phyloP scores from a whole-genome alignment of 1,140 invertebrate genomes.

The Notospermus geniculatus region DNA sequence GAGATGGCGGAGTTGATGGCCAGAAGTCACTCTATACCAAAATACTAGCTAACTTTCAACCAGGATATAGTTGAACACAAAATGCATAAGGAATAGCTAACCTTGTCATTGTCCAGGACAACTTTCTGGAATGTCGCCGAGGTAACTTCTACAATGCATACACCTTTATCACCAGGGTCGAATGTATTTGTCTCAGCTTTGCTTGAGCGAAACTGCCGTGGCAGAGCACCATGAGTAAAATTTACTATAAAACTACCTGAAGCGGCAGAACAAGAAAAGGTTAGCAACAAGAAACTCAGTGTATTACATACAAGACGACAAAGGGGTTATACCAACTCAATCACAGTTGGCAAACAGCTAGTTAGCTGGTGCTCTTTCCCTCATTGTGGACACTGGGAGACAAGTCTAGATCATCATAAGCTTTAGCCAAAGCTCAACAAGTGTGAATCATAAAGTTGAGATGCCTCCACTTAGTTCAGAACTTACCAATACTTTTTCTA shows the following conservation, averaged over 20 bases:
- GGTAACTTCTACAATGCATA: constrained; percentile 62
- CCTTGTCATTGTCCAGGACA: constrained; percentile 41
- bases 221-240: constrained; percentile 62
- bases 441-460: too few species aligned
- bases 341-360: too few species aligned
- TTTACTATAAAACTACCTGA: constrained; percentile 65
- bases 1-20: too few species aligned
- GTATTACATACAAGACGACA: too few species aligned
- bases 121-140: constrained; percentile 43
- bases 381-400: too few species aligned
- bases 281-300: too few species aligned
- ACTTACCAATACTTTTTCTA: constrained; percentile 56
- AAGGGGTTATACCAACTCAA: too few species aligned
- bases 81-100: constrained; percentile 19
- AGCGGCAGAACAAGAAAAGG: constrained; percentile 12
- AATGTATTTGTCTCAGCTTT: neutral
- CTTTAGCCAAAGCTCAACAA: too few species aligned
- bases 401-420: too few species aligned
- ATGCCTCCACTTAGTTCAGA: neutral
- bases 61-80: neutral
- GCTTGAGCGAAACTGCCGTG: constrained; percentile 58
- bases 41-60: neutral
- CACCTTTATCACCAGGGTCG: constrained; percentile 17
- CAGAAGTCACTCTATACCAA: neutral
- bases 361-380: too few species aligned